Percentiles rank a stretch among this genome's conserved stretches.
Conservation (phyloP, 2,888 invertebrate species). For the Nematopogon swammerdamellus region DNA sequence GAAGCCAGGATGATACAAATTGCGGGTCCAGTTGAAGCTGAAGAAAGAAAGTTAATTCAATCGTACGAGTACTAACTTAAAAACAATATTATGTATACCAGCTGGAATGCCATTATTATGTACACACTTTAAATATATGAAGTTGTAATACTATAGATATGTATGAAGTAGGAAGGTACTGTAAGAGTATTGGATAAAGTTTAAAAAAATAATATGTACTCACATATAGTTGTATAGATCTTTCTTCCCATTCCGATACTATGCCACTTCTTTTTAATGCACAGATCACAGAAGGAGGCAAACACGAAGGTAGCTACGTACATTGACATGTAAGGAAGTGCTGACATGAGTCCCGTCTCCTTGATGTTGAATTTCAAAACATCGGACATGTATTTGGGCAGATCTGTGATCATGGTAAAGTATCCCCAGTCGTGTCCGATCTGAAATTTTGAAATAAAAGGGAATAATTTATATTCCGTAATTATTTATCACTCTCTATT, state of each 20-base stretch:
- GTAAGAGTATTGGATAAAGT: no score
- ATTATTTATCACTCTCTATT: no score
- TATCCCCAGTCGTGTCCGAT: constrained; percentile 69
- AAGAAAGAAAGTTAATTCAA: no score
- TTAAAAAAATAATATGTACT: no score
- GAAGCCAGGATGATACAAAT: constrained; percentile 61
- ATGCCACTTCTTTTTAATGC: constrained; percentile 58
- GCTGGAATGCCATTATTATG: no score
- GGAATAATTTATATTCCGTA: neutral
- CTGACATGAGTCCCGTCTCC: constrained; percentile 59
- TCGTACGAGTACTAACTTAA: no score
- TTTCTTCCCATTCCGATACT: constrained; percentile 57
- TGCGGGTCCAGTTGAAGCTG: constrained; percentile 63
- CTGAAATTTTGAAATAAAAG: constrained; percentile 26
- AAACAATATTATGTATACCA: no score
- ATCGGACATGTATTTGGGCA: constrained; percentile 68
- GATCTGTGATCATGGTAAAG: constrained; percentile 67
- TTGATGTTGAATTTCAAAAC: constrained; percentile 64
- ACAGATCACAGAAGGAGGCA: constrained; percentile 66
- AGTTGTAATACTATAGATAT: no score
- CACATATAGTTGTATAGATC: constrained; percentile 66
- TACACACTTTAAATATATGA: no score
- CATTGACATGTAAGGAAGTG: constrained; percentile 65
- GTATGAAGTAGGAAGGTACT: no score
- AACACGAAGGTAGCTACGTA: constrained; percentile 62